Conservation (phyloP, 1,140 invertebrate genomes). For the Neotoxoptera formosana region DNA sequence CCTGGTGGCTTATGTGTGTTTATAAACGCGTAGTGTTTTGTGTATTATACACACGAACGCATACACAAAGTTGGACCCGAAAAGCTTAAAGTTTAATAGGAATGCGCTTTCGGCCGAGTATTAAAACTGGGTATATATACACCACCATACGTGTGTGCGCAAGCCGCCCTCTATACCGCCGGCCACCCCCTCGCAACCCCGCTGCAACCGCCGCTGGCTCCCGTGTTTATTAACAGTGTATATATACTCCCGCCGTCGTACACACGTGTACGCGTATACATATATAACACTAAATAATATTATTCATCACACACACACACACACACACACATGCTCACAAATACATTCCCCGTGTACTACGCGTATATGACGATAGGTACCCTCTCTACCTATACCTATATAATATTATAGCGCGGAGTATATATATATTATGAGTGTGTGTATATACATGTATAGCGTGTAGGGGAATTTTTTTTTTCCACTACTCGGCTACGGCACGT, state of each 20-base stretch:
- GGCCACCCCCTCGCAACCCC: neutral
- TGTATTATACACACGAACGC: constrained; percentile 56
- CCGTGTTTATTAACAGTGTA: constrained; percentile 39
- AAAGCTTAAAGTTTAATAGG: constrained; percentile 55
- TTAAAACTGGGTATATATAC: neutral
- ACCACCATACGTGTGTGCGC: neutral
- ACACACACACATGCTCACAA: neutral
- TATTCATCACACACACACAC: neutral
- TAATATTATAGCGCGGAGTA: neutral
- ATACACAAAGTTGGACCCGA: constrained; percentile 47
- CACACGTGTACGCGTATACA: neutral
- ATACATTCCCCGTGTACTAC: neutral
- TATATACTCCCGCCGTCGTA: neutral
- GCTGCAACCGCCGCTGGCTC: neutral
- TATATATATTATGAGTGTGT: neutral
- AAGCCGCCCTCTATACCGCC: neutral
- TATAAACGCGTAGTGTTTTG: constrained; percentile 49
- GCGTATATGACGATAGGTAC: neutral
- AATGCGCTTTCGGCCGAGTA: constrained; percentile 52
- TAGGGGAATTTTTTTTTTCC: neutral
- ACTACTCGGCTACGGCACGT: neutral
- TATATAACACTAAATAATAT: constrained; percentile 7
- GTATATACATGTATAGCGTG: neutral
- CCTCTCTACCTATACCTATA: neutral
- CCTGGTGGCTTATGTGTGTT: constrained; percentile 21